Conservation (phyloP, 2,888 invertebrate genomes). For the Hirtodrosophila cameraria region DNA sequence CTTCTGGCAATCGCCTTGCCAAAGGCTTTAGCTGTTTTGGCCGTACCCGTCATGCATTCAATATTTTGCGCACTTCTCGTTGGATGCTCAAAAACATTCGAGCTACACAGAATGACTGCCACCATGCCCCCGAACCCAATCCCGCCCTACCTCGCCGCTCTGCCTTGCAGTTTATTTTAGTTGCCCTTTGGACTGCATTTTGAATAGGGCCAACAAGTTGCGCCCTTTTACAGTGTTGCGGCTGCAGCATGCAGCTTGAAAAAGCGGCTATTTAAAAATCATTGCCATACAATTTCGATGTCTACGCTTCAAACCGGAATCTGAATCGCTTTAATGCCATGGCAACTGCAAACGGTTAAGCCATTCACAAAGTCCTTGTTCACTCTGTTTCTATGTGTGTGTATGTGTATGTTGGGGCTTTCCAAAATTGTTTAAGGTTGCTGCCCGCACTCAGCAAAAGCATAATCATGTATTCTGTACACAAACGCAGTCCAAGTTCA, state of each 20-base stretch:
- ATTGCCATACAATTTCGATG: constrained; percentile 61
- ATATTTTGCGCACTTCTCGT: constrained; percentile 16
- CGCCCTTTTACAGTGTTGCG: constrained; percentile 9
- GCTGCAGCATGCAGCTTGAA: constrained; percentile 34
- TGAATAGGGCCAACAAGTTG: constrained; percentile 67
- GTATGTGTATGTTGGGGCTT: no score
- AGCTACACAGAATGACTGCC: no score
- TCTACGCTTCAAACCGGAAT: constrained; percentile 17
- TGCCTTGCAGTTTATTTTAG: constrained; percentile 5
- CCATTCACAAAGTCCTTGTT: no score
- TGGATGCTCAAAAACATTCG: no score
- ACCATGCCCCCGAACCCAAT: no score
- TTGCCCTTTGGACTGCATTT: constrained; percentile 34
- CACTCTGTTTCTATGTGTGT: no score
- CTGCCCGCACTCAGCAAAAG: no score
- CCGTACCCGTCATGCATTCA: constrained; percentile 28
- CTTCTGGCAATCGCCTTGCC: constrained; percentile 39
- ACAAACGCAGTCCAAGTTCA: no score
- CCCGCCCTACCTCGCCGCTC: no score
- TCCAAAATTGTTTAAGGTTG: no score
- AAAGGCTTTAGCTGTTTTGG: constrained; percentile 22
- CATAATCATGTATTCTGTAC: no score
- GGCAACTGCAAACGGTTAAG: constrained; percentile 19
- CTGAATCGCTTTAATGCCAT: constrained; percentile 21
- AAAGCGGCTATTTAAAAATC: constrained; percentile 58